Evolutionary conservation across 2,888 invertebrate species (phyloP).

Genomic region (Dasypolia templi): DNA sequence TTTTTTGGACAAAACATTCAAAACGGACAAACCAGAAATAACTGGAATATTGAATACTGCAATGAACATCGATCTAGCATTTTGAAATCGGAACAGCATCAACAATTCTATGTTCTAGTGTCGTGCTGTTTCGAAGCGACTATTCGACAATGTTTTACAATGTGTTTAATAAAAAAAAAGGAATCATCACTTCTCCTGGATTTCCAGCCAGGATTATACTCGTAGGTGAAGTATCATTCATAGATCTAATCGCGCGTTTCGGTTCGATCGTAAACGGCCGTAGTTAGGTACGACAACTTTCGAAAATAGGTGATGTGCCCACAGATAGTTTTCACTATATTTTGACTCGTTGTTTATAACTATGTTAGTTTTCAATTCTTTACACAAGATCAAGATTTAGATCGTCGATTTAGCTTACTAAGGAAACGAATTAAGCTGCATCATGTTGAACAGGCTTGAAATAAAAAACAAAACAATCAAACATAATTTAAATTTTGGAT

Average conservation of each 20-base stretch:
- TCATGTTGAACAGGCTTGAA: neutral
- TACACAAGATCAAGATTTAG: no score
- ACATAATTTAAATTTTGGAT: neutral
- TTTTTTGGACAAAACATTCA: neutral
- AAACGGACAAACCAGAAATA: neutral
- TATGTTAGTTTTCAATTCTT: slow-evolving; percentile 5
- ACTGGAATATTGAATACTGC: neutral
- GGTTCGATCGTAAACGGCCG: slow-evolving; percentile 71
- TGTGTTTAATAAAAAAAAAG: neutral
- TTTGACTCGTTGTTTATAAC: slow-evolving; percentile 38
- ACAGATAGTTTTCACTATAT: slow-evolving; percentile 68
- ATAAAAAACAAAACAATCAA: neutral
- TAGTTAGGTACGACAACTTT: slow-evolving; percentile 76
- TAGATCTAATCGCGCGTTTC: slow-evolving; percentile 69
- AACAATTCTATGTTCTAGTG: neutral
- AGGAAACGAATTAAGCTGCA: neutral
- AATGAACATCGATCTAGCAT: slow-evolving; percentile 11
- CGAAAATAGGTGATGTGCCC: slow-evolving; percentile 67
- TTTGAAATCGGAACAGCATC: slow-evolving; percentile 28
- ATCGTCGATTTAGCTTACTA: neutral
- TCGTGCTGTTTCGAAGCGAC: neutral
- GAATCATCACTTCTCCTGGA: slow-evolving; percentile 13
- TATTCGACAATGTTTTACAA: slow-evolving; percentile 10
- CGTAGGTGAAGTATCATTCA: slow-evolving; percentile 50
- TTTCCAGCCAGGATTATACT: slow-evolving; percentile 33